These are phyloP conservation scores for Acromyrmex heyeri DNA, from an alignment of 1,140 invertebrate genomes.

Conservation along the genomic window DNA sequence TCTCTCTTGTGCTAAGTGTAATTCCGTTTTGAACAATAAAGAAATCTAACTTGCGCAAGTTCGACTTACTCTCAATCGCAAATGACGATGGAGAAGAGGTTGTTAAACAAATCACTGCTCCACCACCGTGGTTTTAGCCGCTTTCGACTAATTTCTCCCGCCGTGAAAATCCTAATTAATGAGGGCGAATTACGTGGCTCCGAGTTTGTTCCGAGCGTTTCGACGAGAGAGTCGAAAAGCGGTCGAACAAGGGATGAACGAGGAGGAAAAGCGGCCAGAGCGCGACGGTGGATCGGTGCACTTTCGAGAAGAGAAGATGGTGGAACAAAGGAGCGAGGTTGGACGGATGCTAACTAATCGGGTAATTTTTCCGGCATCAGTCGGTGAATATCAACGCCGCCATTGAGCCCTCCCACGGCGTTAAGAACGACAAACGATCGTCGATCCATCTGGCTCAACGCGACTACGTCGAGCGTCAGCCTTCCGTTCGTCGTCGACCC, in stretches of 20 bases:
- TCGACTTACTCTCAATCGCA: neutral
- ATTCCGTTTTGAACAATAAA: neutral
- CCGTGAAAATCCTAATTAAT: conserved; percentile 79
- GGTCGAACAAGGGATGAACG: conserved; percentile 24
- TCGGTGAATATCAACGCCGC: conserved; percentile 85
- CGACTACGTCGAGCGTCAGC: conserved; percentile 79
- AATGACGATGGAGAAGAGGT: conserved; percentile 13
- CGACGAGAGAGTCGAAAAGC: conserved; percentile 51
- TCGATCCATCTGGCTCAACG: conserved; percentile 86
- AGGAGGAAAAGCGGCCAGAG: conserved; percentile 28
- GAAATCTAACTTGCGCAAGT: conserved; percentile 17
- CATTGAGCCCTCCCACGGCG: conserved; percentile 80
- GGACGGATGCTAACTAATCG: conserved; percentile 81
- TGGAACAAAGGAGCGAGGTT: conserved; percentile 60
- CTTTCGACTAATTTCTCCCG: conserved; percentile 74
- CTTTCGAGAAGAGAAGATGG: conserved; percentile 9
- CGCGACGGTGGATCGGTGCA: conserved; percentile 49
- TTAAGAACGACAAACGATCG: conserved; percentile 87
- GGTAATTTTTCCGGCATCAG: conserved; percentile 86
- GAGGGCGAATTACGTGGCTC: conserved; percentile 67
- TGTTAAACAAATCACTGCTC: conserved; percentile 68
- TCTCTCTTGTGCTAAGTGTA: neutral
- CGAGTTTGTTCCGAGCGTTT: conserved; percentile 20
- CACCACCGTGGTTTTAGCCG: conserved; percentile 65
- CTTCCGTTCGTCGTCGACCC: conserved; percentile 57